Base-by-base conservation (phyloP, 2,888 invertebrate species). In the Cheilosia impressa region DNA sequence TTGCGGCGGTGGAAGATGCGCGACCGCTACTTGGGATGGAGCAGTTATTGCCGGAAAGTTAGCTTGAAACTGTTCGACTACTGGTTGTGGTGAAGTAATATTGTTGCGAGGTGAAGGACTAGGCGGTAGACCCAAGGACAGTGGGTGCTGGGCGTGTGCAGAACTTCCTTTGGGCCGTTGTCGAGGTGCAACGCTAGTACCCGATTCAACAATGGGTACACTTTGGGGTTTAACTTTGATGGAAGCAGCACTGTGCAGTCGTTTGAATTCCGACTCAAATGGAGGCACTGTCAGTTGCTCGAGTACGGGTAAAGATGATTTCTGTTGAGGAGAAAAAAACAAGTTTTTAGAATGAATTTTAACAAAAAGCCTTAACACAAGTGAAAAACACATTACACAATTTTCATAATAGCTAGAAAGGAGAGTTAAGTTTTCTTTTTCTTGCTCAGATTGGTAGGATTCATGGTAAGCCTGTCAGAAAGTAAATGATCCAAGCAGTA, bases 171-270 rank as follows among this genome's bases (percentile, higher is more conserved):
- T 97, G 10, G 97, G 97, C 88, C 97, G 93, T 90, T 97, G 96
- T 66, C 97, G 93, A 3, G 97, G 97, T 66, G 96, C 96, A 27
- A 97, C 96, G 87, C 96, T 96, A 2, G 97, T 97, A 71, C 96
- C 95, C 2, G 91, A 89, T 90, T 96, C 95, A 9, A 95, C 93
- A 4, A 93, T 88, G 4, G 93, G 90, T 15, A 93, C 91, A 34
- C 93, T 91, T 82, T 90, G 92, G n/a, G 91, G 89, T 76, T 91
- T 92, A n/a, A 89, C 88, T 63, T 90, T 89, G 5, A 90, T 89
- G 7, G 90, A 89, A 22, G 88, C 82, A 22, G 90, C 89, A 50
- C 87, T 88, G 68, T 88, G 89, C 43, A 90, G 88, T 85, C 95
- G 93, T 89, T 95, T 95, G 47, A 94, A 93, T 89, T 96, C 96